Evolutionary conservation across 1,140 invertebrate genomes (phyloP).

Genomic region (Nomia melanderi): DNA sequence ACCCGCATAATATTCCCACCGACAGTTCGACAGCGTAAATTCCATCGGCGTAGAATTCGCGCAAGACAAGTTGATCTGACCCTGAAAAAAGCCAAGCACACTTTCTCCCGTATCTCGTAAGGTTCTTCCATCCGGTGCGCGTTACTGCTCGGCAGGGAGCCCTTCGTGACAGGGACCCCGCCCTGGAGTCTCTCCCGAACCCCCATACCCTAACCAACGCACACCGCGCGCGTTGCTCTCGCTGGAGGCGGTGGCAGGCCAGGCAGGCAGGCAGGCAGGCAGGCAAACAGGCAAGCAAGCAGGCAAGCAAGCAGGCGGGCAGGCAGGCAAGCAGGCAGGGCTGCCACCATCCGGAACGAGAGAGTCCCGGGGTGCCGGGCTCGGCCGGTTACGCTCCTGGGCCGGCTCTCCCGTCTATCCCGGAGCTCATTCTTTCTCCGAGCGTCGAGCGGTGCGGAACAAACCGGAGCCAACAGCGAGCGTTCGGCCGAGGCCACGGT

Average conservation of each 20-base stretch:
- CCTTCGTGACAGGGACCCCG: slow-evolving; percentile 53
- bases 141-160: slow-evolving; percentile 29
- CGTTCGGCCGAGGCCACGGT: too few species aligned
- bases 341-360: slow-evolving; percentile 54
- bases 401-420: slow-evolving; percentile 52
- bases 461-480: too few species aligned
- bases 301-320: too few species aligned
- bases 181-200: slow-evolving; percentile 48
- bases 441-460: slow-evolving; percentile 60
- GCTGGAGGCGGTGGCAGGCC: too few species aligned
- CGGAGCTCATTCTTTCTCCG: slow-evolving; percentile 68
- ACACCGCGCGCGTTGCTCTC: slow-evolving; percentile 25
- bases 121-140: background rate
- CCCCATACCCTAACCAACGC: slow-evolving; percentile 40
- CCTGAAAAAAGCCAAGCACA: slow-evolving; percentile 32
- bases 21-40: too few species aligned
- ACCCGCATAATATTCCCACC: too few species aligned
- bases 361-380: slow-evolving; percentile 58
- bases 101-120: too few species aligned
- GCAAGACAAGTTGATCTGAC: too few species aligned
- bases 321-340: too few species aligned
- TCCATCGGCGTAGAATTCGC: too few species aligned
- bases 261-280: too few species aligned
- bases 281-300: too few species aligned
- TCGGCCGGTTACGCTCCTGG: slow-evolving; percentile 58